These are phyloP conservation scores for Coregonus sp. DNA, from an alignment of 2,797 vertebrate species.

Conservation along the genomic window DNA sequence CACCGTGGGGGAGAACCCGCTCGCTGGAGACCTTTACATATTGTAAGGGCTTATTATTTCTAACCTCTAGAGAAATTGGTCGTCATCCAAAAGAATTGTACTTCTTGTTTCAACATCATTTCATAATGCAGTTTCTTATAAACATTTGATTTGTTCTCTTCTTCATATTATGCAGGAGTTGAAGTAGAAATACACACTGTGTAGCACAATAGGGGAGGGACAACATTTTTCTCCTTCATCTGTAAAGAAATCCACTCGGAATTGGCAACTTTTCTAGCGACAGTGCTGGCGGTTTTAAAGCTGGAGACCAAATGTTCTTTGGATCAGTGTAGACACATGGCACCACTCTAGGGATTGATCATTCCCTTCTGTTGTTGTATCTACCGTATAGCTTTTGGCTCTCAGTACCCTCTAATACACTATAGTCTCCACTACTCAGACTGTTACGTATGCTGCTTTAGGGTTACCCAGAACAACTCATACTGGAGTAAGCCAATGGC, in stretches of 20 bases:
- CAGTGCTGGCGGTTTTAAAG: conserved; percentile 55
- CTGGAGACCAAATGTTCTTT: conserved; percentile 67
- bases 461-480: conserved; percentile 46
- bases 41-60: conserved; percentile 86
- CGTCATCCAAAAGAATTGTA: conserved; percentile 70
- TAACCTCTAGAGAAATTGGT: conserved; percentile 68
- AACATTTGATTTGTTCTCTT: conserved; percentile 55
- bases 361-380: conserved; percentile 3
- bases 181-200: conserved; percentile 53
- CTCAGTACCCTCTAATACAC: conserved; percentile 67
- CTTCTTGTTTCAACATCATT: conserved; percentile 73
- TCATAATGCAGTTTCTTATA: conserved; percentile 68
- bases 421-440: conserved; percentile 46
- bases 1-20: conserved; percentile 74
- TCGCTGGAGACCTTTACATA: conserved; percentile 85
- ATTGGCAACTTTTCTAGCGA: conserved; percentile 41
- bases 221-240: conserved; percentile 50
- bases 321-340: conserved; percentile 41
- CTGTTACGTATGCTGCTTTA: conserved; percentile 64
- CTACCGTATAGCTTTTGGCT: conserved; percentile 57
- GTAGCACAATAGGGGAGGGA: conserved; percentile 50
- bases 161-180: conserved; percentile 65
- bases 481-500: neutral
- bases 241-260: conserved; percentile 41
- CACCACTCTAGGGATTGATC: conserved; percentile 5